A percentile compares a stretch with the other conserved stretches of the same genome.
phyloP scores from a whole-genome alignment of 2,797 vertebrate species.

The Lepus townsendii region DNA sequence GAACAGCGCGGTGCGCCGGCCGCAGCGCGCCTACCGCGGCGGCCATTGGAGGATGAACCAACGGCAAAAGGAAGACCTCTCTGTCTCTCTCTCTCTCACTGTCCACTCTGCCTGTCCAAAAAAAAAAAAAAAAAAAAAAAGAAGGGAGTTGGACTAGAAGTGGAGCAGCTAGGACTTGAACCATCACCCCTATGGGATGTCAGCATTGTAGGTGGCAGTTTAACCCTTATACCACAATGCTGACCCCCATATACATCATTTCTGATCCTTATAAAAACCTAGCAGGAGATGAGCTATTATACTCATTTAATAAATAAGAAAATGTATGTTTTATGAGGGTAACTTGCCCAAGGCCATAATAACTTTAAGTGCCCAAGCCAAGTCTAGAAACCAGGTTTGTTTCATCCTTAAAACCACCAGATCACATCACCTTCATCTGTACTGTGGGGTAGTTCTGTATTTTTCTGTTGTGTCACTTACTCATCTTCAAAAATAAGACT shows the following conservation, averaged over 20 bases:
- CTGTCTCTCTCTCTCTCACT: too few relatives aligned
- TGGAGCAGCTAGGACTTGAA: too few relatives aligned
- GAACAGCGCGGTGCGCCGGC: too few relatives aligned
- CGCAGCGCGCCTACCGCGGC: too few relatives aligned
- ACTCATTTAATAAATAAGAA: background rate
- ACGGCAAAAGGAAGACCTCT: too few relatives aligned
- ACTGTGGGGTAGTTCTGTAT: background rate
- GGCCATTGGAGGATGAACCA: too few relatives aligned
- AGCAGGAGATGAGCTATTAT: background rate
- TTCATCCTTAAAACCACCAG: background rate
- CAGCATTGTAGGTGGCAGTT: too few relatives aligned
- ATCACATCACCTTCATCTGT: background rate
- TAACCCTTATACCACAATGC: too few relatives aligned
- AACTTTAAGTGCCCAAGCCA: background rate
- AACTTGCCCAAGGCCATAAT: background rate
- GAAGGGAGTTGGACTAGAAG: too few relatives aligned
- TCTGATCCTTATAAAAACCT: slow-evolving; percentile 33
- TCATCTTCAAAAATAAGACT: background rate
- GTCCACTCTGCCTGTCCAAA: too few relatives aligned
- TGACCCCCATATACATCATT: background rate
- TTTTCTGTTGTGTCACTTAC: background rate
- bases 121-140: too few relatives aligned
- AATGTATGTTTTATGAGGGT: background rate
- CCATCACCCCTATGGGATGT: too few relatives aligned
- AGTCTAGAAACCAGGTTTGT: background rate